Evolutionary conservation across 35 echinoderm and acorn worm species (phyloP).

Genomic region (Holothuria glaberrima): DNA sequence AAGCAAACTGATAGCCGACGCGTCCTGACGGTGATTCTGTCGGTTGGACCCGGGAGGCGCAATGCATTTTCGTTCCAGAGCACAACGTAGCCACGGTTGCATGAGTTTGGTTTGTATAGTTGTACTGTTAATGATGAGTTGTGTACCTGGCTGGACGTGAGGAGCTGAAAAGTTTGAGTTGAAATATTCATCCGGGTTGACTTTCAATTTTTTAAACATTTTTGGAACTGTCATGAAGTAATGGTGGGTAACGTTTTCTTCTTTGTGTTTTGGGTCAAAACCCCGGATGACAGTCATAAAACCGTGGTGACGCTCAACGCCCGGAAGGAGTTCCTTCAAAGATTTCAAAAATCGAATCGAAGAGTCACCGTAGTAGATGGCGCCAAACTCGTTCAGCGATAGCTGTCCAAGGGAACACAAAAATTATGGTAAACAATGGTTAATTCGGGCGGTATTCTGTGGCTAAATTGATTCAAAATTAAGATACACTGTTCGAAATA

Average conservation of each 20-base stretch:
- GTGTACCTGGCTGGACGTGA: no score
- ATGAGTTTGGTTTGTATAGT: no score
- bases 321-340: no score
- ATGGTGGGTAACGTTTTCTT: not conserved
- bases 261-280: conserved; percentile 66
- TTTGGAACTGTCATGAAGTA: no score
- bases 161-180: no score
- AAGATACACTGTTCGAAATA: not conserved
- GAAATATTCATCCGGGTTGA: conserved; percentile 66
- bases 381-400: conserved; percentile 59
- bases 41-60: no score
- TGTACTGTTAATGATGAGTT: no score
- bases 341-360: no score
- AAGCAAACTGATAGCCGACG: no score
- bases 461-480: not conserved
- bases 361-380: no score
- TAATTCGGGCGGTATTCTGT: not conserved
- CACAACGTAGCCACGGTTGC: no score
- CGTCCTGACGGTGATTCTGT: no score
- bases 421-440: not conserved
- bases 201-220: conserved; percentile 56
- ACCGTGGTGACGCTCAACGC: conserved; percentile 69
- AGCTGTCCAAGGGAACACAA: conserved; percentile 6
- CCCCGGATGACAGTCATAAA: conserved; percentile 61
- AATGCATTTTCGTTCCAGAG: conserved; percentile 64